These are phyloP conservation scores for Antedon bifida DNA, from an alignment of 35 echinoderm and acorn worm genomes.

Conservation along the genomic window DNA sequence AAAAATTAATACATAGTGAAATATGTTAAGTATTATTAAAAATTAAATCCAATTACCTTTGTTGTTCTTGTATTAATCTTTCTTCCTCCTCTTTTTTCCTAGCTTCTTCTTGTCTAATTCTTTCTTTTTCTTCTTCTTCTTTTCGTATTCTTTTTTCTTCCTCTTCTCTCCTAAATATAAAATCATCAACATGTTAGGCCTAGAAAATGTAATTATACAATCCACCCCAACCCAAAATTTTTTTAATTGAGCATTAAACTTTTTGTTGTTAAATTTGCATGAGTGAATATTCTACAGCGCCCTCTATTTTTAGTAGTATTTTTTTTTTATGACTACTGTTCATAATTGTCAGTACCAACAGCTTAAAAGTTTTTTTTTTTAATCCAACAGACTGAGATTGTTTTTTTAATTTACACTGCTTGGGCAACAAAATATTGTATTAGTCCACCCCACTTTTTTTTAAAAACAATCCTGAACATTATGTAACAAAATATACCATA, in stretches of 20 bases:
- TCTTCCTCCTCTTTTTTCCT: slow-evolving; percentile 60
- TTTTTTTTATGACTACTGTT: too few relatives aligned
- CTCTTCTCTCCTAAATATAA: slow-evolving; percentile 45
- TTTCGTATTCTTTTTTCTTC: slow-evolving; percentile 62
- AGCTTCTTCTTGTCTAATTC: slow-evolving; percentile 70
- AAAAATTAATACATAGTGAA: too few relatives aligned
- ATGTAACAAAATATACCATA: background rate
- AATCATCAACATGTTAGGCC: background rate
- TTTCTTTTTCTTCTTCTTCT: slow-evolving; percentile 66
- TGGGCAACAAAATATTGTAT: too few relatives aligned
- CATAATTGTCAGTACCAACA: too few relatives aligned
- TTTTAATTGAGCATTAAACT: background rate
- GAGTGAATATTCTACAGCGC: too few relatives aligned
- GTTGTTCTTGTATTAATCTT: slow-evolving; percentile 61
- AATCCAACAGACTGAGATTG: too few relatives aligned
- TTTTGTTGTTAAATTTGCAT: background rate
- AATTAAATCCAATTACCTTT: slow-evolving; percentile 38
- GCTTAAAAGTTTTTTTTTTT: too few relatives aligned
- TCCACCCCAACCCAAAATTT: background rate
- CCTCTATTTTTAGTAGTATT: too few relatives aligned
- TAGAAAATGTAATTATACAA: background rate
- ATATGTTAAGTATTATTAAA: too few relatives aligned
- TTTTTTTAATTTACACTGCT: too few relatives aligned
- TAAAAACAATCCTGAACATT: too few relatives aligned
- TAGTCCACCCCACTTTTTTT: too few relatives aligned